Conservation (phyloP, 2,888 invertebrate species). For the Exephanes ischioxanthus region DNA sequence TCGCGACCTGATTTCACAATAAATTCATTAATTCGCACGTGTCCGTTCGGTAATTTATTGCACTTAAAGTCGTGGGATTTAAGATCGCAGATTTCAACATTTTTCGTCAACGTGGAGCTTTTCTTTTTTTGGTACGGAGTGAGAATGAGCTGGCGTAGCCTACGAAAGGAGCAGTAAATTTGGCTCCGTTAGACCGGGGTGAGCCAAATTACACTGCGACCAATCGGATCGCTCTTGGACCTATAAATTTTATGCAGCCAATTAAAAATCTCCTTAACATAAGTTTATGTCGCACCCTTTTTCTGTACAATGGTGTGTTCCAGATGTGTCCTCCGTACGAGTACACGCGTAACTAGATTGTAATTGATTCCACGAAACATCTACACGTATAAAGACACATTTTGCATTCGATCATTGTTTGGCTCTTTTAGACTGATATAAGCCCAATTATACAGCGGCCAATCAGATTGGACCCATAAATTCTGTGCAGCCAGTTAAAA, state of each 20-base stretch:
- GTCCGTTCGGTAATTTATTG: not conserved
- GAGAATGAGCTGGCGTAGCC: too few species aligned
- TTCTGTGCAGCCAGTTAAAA: not conserved
- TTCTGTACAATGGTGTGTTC: not conserved
- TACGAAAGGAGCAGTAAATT: too few species aligned
- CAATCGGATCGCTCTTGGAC: not conserved
- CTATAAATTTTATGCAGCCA: not conserved
- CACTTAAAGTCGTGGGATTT: too few species aligned
- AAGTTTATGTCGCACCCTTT: not conserved
- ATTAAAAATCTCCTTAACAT: not conserved
- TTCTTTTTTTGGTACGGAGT: too few species aligned
- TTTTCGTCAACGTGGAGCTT: too few species aligned
- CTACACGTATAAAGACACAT: too few species aligned
- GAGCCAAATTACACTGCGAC: conserved; percentile 1
- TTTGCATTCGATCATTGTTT: too few species aligned
- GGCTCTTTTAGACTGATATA: not conserved
- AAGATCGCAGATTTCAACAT: too few species aligned
- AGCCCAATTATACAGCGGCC: not conserved
- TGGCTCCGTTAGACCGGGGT: not conserved
- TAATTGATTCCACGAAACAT: too few species aligned
- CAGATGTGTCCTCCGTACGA: not conserved
- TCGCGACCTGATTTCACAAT: conserved; percentile 1
- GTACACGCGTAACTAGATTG: too few species aligned
- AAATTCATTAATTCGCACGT: not conserved
- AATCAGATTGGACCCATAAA: not conserved